These are phyloP conservation scores for Trogon melanurus DNA, from an alignment of 2,113 vertebrate species.

Conservation along the genomic window DNA sequence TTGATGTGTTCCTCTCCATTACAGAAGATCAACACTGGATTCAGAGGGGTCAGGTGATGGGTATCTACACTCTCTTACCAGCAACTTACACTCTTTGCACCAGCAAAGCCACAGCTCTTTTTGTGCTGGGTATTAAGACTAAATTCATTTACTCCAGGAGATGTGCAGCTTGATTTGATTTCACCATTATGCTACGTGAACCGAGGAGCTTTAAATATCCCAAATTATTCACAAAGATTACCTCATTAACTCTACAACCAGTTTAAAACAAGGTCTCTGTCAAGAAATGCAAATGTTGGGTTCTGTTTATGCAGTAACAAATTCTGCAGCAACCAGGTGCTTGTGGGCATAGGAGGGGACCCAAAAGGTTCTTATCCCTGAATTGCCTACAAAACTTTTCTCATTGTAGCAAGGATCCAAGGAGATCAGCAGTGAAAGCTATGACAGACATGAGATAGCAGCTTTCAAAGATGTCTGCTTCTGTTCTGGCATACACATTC, in stretches of 20 bases:
- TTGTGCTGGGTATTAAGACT: neutral
- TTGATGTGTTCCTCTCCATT: neutral
- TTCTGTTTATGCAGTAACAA: neutral
- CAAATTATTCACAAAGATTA: constrained; percentile 52
- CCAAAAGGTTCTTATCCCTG: neutral
- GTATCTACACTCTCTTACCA: neutral
- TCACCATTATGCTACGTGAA: neutral
- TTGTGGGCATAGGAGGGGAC: neutral
- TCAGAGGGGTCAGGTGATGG: neutral
- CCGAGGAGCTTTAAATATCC: constrained; percentile 53
- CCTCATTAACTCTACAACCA: constrained; percentile 27
- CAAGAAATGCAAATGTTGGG: constrained; percentile 4
- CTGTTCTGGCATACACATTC: neutral
- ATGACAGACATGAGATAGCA: neutral
- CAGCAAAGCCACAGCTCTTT: neutral
- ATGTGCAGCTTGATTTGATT: constrained; percentile 37
- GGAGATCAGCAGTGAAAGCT: neutral
- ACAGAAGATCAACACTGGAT: neutral
- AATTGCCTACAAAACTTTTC: neutral
- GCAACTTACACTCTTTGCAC: neutral
- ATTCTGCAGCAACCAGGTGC: neutral
- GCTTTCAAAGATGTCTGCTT: neutral
- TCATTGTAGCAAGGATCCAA: neutral
- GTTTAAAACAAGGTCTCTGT: neutral
- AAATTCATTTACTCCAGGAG: constrained; percentile 11